Evolutionary conservation across 30 jellyfish, hydroid and myxozoan genomes (phyloP).

Genomic region (Aurelia coerulea): DNA sequence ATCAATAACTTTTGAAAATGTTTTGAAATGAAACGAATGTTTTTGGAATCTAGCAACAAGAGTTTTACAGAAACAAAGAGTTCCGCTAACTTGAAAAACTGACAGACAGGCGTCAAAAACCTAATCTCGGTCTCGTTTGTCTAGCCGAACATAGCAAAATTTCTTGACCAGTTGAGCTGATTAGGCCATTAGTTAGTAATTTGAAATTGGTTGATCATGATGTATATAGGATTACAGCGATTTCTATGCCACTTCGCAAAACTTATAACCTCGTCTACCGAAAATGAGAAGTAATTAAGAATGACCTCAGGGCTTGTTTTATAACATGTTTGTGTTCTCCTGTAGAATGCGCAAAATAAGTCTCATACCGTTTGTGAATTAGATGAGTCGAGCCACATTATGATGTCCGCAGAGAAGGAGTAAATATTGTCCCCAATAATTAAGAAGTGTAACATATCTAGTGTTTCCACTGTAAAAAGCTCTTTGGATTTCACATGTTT

Average conservation of each 20-base stretch:
- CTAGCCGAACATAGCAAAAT: constrained; percentile 19
- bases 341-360: too few relatives aligned
- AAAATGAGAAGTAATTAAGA: constrained; percentile 29
- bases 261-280: not conserved
- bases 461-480: too few relatives aligned
- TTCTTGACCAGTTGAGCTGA: constrained; percentile 50
- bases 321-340: too few relatives aligned
- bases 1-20: too few relatives aligned
- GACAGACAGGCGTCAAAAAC: constrained; percentile 46
- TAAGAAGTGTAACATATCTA: too few relatives aligned
- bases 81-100: constrained; percentile 2
- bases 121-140: constrained; percentile 29
- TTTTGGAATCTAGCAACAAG: too few relatives aligned
- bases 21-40: too few relatives aligned
- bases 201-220: constrained; percentile 26
- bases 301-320: constrained; percentile 15
- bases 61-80: not conserved
- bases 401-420: too few relatives aligned
- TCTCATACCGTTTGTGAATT: too few relatives aligned
- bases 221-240: constrained; percentile 20
- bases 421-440: too few relatives aligned
- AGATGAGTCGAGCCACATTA: too few relatives aligned
- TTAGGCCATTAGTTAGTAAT: constrained; percentile 30
- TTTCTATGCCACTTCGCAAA: constrained; percentile 3
- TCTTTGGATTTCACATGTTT: too few relatives aligned